Percentiles rank a stretch among this genome's conserved stretches.
Conservation (phyloP, 2,888 invertebrate genomes). For the Lamellibrachia satsuma region DNA sequence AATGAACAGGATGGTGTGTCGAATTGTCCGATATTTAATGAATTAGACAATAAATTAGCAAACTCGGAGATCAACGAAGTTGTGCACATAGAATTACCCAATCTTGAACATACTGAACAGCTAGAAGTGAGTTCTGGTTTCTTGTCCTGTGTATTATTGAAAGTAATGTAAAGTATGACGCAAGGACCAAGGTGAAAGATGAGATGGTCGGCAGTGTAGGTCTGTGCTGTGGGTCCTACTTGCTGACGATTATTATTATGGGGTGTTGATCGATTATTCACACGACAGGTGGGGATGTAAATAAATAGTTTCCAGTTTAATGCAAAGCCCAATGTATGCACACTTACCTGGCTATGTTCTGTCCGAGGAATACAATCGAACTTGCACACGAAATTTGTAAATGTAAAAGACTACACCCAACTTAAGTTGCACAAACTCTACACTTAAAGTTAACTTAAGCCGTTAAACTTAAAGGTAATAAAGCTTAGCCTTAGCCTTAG, state of each 20-base stretch:
- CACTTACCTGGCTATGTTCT: too few relatives aligned
- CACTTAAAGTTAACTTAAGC: too few relatives aligned
- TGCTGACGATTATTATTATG: background rate
- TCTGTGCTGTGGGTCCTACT: background rate
- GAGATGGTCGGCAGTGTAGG: too few relatives aligned
- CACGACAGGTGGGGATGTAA: background rate
- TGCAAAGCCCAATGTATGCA: too few relatives aligned
- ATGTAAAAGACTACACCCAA: too few relatives aligned
- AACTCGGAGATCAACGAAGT: background rate
- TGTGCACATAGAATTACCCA: background rate
- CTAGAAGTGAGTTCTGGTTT: background rate
- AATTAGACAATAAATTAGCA: constrained; percentile 6
- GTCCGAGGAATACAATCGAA: too few relatives aligned
- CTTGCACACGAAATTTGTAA: too few relatives aligned
- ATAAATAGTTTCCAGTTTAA: too few relatives aligned
- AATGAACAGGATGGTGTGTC: background rate
- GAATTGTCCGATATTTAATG: background rate
- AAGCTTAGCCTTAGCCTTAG: too few relatives aligned
- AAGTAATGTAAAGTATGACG: background rate
- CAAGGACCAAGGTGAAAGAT: background rate
- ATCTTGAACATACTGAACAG: background rate
- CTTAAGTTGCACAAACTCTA: too few relatives aligned
- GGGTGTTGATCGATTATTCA: background rate
- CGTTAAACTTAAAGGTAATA: too few relatives aligned
- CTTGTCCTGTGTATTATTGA: background rate